These are phyloP conservation scores for Channa striata DNA, from an alignment of 2,797 vertebrate species.

Conservation along the genomic window DNA sequence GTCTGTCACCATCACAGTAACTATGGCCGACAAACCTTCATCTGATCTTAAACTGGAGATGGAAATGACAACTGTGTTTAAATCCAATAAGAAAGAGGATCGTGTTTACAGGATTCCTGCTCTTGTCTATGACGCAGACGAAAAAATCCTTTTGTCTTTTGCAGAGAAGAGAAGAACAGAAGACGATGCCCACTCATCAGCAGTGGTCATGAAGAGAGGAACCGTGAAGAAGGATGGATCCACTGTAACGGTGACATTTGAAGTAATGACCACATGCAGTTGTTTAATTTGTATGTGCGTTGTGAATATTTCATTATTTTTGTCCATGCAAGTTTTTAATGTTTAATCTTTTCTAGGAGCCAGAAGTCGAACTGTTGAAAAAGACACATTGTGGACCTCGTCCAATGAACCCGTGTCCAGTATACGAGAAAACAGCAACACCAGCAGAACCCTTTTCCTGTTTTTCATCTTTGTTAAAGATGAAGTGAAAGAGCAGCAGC, in stretches of 20 bases:
- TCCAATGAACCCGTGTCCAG: conserved; percentile 29
- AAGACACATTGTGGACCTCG: not conserved
- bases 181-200: not conserved
- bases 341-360: conserved; percentile 34
- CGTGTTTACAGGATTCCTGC: conserved; percentile 20
- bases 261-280: not conserved
- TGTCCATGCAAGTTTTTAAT: no score
- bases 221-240: not conserved
- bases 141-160: not conserved
- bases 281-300: not conserved
- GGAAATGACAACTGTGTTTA: no score
- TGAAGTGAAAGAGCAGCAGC: conserved; percentile 55
- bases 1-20: not conserved
- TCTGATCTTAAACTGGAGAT: no score
- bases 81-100: no score
- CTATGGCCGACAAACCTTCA: not conserved
- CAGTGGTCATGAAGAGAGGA: conserved; percentile 16
- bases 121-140: conserved; percentile 1
- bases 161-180: not conserved
- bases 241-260: not conserved
- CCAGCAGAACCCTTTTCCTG: conserved; percentile 25
- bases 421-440: conserved; percentile 27
- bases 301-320: not conserved
- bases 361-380: not conserved
- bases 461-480: conserved; percentile 35